These are phyloP conservation scores for Hemibagrus guttatus DNA, from an alignment of 2,797 vertebrate species.

Conservation along the genomic window DNA sequence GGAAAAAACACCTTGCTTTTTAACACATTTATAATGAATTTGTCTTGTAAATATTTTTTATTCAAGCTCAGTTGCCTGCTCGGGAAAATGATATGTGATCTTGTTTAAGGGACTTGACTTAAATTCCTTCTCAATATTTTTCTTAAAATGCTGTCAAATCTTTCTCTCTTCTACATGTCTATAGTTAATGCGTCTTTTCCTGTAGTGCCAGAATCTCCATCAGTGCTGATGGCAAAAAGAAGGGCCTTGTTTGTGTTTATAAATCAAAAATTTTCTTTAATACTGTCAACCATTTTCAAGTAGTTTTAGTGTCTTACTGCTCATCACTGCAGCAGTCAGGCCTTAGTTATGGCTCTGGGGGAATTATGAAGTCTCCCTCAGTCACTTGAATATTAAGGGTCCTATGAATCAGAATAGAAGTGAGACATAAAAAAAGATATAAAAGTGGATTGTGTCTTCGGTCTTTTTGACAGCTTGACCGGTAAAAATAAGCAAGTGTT, in stretches of 20 bases:
- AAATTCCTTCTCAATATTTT: not conserved
- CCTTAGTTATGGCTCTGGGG: not conserved
- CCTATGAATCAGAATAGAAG: not conserved
- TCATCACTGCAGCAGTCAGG: slow-evolving; percentile 1
- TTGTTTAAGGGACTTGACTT: not conserved
- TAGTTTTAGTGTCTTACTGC: not conserved
- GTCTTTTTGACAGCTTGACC: not conserved
- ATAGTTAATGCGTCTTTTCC: not conserved
- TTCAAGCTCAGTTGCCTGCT: not conserved
- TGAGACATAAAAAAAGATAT: slow-evolving; percentile 10
- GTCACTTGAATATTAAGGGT: not conserved
- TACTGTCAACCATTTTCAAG: slow-evolving; percentile 3
- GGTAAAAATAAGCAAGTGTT: not conserved
- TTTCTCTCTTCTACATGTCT: not conserved
- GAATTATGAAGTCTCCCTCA: not conserved
- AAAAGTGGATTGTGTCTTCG: slow-evolving; percentile 2
- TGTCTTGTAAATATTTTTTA: not conserved
- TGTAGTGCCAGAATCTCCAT: not conserved
- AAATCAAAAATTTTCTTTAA: not conserved
- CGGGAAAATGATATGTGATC: slow-evolving; percentile 2
- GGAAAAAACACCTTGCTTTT: not conserved
- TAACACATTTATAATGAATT: not conserved
- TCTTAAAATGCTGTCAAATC: not conserved
- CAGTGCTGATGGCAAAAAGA: not conserved
- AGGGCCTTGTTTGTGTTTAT: not conserved